Base-by-base conservation (phyloP, 1,140 invertebrate genomes). In the Polypedilum vanderplanki region DNA sequence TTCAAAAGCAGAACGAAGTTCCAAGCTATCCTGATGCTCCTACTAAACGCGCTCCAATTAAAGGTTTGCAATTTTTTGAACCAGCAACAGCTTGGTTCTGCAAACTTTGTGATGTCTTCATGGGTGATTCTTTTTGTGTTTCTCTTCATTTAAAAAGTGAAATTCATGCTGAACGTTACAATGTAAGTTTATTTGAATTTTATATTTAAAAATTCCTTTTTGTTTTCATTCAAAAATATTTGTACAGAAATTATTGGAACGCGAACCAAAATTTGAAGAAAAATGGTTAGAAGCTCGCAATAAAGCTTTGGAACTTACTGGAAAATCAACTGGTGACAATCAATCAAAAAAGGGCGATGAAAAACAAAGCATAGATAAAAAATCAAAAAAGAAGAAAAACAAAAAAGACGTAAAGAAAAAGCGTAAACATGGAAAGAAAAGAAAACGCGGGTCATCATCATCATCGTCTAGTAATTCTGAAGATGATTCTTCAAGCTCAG, bases 51-150 rank as follows among this genome's bases (percentile, higher is more conserved):
- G 89, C 90, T 3, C 91, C 91, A 20, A 93, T 94, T 17, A 89
- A 90, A 87, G 92, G 93, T 17, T 84, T 94, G 64, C 92, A 94
- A 80, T 94, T 94, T 83, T 90, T 94, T 81, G 89, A 92, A 76
- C 90, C 93, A 5, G 89, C 92, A 0, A 90, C 90, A 12, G 91
- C 91, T n/a, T 94, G 93, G 93, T 95, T 92, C 83, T 95, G 93
- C 82, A 92, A 92, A 79, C 84, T 95, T 41, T 95, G 93, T 78
- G 88, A 92, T 80, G 85, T 88, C 76, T 95, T 92, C 90, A 93
- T 94, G 77, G 93, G 93, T 0, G 93, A 95, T 81, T 86, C 93
- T 65, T 91, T 94, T 81, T 93, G 93, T 82, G 92, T 92, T 9
- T 92, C 90, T 24, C 86, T 91, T 4, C 93, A 95, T 84, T 83